phyloP scores from a whole-genome alignment of 2,797 vertebrate species.

The Onychomys arenicola region DNA sequence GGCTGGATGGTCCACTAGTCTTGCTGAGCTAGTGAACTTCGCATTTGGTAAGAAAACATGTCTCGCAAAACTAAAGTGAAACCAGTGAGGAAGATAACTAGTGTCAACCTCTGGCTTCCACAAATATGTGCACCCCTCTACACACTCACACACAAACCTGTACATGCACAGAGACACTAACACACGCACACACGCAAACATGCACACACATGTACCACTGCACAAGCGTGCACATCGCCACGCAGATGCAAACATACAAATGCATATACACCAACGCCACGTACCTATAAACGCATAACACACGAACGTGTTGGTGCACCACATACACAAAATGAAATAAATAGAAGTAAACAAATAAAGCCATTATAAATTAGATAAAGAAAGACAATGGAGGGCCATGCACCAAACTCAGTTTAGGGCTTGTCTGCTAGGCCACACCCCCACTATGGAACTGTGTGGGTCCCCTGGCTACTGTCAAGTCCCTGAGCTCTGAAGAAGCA shows the following conservation, averaged over 20 bases:
- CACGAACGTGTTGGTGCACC: background rate
- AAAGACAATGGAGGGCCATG: background rate
- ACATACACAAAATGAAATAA: background rate
- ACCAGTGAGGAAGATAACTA: background rate
- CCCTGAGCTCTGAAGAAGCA: background rate
- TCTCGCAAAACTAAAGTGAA: background rate
- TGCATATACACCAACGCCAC: background rate
- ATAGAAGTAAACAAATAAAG: background rate
- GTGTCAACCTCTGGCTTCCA: background rate
- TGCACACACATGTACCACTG: too few relatives aligned
- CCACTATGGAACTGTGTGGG: accelerated
- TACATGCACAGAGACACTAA: background rate
- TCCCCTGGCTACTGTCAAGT: background rate
- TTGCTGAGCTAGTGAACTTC: background rate
- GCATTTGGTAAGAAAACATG: background rate
- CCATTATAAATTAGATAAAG: background rate
- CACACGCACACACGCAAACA: background rate
- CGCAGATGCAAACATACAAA: background rate
- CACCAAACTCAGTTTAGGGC: background rate
- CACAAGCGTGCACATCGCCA: background rate
- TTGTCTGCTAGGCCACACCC: background rate
- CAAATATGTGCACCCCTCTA: background rate
- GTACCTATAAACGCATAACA: background rate
- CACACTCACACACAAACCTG: background rate
- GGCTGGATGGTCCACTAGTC: background rate